Conservation (phyloP, 1,140 invertebrate genomes). For the Polypedilum vanderplanki region DNA sequence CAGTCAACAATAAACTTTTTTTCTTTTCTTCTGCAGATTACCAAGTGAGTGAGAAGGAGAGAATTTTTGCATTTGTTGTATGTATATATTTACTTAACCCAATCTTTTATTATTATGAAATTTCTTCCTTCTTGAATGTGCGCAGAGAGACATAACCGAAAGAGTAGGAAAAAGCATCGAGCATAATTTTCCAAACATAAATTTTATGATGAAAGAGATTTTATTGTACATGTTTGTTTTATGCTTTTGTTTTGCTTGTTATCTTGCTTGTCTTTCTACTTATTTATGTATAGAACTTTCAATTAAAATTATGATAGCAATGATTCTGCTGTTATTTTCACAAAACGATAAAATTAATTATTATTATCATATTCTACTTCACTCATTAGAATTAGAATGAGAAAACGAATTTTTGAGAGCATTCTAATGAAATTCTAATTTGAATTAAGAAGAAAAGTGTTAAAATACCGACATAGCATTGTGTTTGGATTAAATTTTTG, state of each 20-base stretch:
- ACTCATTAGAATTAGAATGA: neutral
- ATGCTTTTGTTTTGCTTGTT: constrained; percentile 18
- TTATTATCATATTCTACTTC: neutral
- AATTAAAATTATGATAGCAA: neutral
- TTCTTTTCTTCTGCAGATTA: neutral
- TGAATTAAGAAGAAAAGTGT: neutral
- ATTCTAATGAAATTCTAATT: constrained; percentile 19
- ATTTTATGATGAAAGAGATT: constrained; percentile 14
- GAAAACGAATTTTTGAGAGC: neutral
- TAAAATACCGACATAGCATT: constrained; percentile 1
- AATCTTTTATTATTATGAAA: neutral
- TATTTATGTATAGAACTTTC: neutral
- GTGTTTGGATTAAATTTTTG: too few species aligned
- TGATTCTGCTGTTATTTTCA: constrained; percentile 6
- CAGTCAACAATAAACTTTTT: constrained; percentile 1
- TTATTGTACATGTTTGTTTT: constrained; percentile 19
- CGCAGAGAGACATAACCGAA: neutral
- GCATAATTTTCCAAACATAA: constrained; percentile 19
- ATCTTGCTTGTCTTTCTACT: constrained; percentile 3
- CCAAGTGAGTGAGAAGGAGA: neutral
- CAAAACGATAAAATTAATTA: constrained; percentile 7
- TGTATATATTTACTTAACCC: neutral
- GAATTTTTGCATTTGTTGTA: too few species aligned
- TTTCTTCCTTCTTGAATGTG: neutral
- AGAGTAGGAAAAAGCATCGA: neutral